Evolutionary conservation across 2,113 vertebrate genomes (phyloP).

Genomic region (Semnornis frantzii): DNA sequence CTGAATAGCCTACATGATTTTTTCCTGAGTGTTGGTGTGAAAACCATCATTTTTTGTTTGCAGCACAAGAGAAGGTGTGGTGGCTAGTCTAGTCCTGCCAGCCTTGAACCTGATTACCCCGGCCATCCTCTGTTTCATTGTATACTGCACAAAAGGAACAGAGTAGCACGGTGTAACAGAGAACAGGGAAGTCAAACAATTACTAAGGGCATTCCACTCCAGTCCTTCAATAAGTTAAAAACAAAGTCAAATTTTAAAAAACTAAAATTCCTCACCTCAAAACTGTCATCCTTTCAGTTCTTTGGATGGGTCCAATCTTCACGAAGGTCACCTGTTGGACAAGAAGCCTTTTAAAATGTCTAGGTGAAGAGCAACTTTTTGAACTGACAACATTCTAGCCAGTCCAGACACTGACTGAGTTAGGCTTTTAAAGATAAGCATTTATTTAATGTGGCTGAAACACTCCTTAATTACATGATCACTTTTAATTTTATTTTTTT

Average conservation of each 20-base stretch:
- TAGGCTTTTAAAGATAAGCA: neutral
- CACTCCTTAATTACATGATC: neutral
- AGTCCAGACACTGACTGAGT: neutral
- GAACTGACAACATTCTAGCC: neutral
- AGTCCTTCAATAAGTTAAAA: neutral
- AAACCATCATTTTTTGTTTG: neutral
- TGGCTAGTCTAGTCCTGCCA: neutral
- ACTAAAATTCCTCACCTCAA: no score
- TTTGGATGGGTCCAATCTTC: neutral
- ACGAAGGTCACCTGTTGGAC: neutral
- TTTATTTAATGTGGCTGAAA: neutral
- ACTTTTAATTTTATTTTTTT: neutral
- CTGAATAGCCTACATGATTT: neutral
- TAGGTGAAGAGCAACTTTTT: neutral
- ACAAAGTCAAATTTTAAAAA: no score
- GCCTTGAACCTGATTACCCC: neutral
- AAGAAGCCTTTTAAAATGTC: neutral
- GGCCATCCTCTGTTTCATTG: neutral
- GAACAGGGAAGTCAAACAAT: neutral
- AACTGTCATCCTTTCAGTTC: neutral
- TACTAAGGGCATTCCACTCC: neutral
- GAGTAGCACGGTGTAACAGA: neutral
- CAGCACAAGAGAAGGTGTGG: neutral
- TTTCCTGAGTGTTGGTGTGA: neutral
- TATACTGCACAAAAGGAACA: neutral